These are phyloP conservation scores for Helostoma temminkii DNA, from an alignment of 2,797 vertebrate genomes.

Conservation along the genomic window DNA sequence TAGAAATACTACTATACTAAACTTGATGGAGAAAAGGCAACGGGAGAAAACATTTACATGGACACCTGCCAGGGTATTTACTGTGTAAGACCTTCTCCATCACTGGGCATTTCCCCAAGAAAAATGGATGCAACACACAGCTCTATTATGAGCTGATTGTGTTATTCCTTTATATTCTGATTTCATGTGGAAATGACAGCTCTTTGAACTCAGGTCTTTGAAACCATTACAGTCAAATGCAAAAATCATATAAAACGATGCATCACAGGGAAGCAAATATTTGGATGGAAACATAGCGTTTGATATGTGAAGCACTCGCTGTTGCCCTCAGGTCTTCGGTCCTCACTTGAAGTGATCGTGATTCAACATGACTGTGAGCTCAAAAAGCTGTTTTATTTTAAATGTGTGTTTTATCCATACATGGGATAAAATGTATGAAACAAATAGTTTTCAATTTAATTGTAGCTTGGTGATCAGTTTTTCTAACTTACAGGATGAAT, in stretches of 20 bases:
- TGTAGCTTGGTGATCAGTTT: not conserved
- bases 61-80: no score
- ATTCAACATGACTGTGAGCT: not conserved
- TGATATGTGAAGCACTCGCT: not conserved
- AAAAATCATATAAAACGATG: not conserved
- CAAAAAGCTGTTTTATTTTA: slow-evolving; percentile 4
- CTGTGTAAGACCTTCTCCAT: no score
- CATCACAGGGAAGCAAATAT: not conserved
- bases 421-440: not conserved
- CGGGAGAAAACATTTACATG: no score
- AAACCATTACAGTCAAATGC: slow-evolving; percentile 1
- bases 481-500: not conserved
- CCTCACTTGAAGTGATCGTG: not conserved
- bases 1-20: no score
- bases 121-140: not conserved
- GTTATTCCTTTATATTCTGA: not conserved
- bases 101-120: no score
- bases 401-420: not conserved
- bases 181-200: not conserved
- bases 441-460: no score
- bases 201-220: slow-evolving; percentile 1
- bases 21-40: no score
- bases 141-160: not conserved
- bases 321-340: slow-evolving; percentile 3
- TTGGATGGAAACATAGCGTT: slow-evolving; percentile 4